Base-by-base conservation (phyloP, 1,140 invertebrate genomes). In the Cheumatopsyche charites region DNA sequence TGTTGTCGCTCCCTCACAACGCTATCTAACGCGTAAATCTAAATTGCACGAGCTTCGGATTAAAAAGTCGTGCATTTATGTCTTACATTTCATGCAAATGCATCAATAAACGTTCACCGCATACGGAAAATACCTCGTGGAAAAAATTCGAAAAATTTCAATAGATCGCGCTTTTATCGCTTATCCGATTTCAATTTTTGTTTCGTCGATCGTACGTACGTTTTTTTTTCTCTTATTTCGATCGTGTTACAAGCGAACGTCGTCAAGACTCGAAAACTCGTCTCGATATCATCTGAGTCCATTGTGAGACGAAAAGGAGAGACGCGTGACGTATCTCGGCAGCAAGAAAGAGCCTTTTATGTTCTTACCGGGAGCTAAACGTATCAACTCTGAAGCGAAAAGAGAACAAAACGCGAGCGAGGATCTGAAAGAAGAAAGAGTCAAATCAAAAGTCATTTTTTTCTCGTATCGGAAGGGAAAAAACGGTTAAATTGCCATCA, bases 401-500 rank as follows among this genome's bases (percentile, higher is more conserved):
- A 36, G 29, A 36, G 29, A 9, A 36, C 3, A 36, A 36, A 36
- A 36, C 3, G 29, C 29, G 29, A 36, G 29, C 29, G 29, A 15
- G 47, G 47, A 19, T 52, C n/a, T 52, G 6, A 17, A 19, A 52
- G 47, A 52, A 52, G 15, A 52, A 52, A 52, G 47, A 52, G 47
- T 36, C 29, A 36, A 36, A 36, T 36, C 29, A 36, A 9, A 36
- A 52, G 47, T 52, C 47, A 17, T 17, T 52, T 17, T 52, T 19
- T 52, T 45, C 19, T 52, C 15, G 9, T 2, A 15, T 17, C 13
- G 4, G 45, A 52, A 52, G 1, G 29, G 9, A 52, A 52, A 52
- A 17, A 52, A 52, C 47, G 47, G n/a, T 52, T 52, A 52, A 52
- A 52, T 52, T 52, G 47, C 47, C 47, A 52, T 52, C 47, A 52